Evolutionary conservation across 2,888 invertebrate species (phyloP), one percentile per base, ranked within the genome.

Genomic region (Bombyx huttoni): DNA sequence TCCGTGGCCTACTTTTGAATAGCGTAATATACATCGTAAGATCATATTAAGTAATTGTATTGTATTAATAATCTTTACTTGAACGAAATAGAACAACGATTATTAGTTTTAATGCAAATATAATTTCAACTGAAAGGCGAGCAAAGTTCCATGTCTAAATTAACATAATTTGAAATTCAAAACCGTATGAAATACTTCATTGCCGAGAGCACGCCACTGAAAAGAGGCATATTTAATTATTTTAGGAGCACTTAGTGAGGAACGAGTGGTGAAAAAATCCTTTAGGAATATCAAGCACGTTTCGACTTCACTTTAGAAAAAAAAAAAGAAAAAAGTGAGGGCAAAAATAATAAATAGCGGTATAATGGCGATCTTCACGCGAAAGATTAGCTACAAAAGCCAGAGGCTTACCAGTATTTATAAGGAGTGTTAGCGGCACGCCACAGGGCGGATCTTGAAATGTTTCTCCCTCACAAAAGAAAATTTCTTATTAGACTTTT

Each of bases 321-420:
- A 78, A 69, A 78, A 78, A 24, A 24, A 24, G 24, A 77, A 76
- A 76, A 83, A 81, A 84, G 78, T 78, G 70, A 69, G 75, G 68
- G 73, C 71, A 67, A 71, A 81, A 85, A 84, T 85, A 84, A 87
- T 84, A 86, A 87, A 88, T 85, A 80, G 82, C 78, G 73, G 82
- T 78, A 79, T 85, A 85, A 87, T 83, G 77, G 81, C 79, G 82
- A 85, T 84, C 81, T 87, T 78, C 81, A 82, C 83, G 85, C 81
- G 75, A 82, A 85, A 84, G 87, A 87, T 88, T 88, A 88, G 86
- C 83, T 78, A 78, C 82, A 80, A 80, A 85, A 86, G 85, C 85
- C 78, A 73, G 70, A 68, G 80, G 83, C 81, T 87, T 87, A 84
- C 78, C 77, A 87, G 84, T 88, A 85, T 87, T 86, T 87, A 85